Evolutionary conservation across 1,140 invertebrate species (phyloP).

Genomic region (Yoshiicerus persimilis): DNA sequence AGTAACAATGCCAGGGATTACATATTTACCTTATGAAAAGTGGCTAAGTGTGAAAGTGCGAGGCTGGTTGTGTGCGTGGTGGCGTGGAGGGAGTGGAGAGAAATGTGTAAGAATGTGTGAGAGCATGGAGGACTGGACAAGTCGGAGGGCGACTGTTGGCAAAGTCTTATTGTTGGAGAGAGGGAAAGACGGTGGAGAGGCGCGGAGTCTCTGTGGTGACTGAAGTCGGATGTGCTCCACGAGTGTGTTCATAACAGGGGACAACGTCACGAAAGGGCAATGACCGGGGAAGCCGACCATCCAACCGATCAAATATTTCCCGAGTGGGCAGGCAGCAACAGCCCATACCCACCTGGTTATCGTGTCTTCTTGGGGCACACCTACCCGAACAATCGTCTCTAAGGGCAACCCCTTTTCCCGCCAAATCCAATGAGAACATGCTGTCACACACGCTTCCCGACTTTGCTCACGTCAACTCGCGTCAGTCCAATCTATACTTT

Average conservation of each 20-base stretch:
- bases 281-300: constrained; percentile 46
- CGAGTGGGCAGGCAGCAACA: constrained; percentile 7
- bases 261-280: constrained; percentile 43
- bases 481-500: constrained; percentile 22
- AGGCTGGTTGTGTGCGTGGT: no score
- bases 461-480: constrained; percentile 38
- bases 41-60: no score
- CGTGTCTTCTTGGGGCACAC: not conserved
- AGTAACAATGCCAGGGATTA: no score
- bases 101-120: not conserved
- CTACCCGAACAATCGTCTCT: constrained; percentile 38
- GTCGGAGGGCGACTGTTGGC: no score
- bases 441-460: constrained; percentile 36
- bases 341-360: not conserved
- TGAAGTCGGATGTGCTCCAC: not conserved
- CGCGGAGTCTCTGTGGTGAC: not conserved
- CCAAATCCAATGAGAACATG: constrained; percentile 38
- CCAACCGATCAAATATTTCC: constrained; percentile 28
- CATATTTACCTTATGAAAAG: no score
- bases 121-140: not conserved
- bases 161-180: not conserved
- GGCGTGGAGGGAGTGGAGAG: not conserved
- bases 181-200: not conserved
- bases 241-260: constrained; percentile 41
- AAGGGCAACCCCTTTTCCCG: constrained; percentile 43